phyloP scores from a whole-genome alignment of 2,113 vertebrate species.

The Grallaria varia region DNA sequence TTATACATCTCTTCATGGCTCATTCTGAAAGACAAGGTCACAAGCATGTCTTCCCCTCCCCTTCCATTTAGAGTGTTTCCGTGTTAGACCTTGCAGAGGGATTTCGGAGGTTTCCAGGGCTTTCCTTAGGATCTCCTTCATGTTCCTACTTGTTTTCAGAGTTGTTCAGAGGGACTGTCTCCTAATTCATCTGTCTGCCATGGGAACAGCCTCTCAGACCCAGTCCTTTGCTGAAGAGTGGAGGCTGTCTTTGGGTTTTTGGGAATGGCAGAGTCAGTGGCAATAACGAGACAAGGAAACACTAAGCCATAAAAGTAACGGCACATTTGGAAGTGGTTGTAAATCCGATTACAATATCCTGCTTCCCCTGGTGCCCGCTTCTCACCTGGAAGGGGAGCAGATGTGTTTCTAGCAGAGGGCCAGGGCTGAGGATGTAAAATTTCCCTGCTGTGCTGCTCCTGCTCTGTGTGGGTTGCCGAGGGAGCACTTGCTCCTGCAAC shows the following conservation, averaged over 20 bases:
- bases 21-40: background rate
- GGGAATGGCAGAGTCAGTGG: accelerated
- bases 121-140: background rate
- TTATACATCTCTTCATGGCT: background rate
- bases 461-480: background rate
- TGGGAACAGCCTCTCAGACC: background rate
- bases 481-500: background rate
- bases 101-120: background rate
- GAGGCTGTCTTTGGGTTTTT: accelerated
- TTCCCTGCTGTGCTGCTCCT: background rate
- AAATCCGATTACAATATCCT: background rate
- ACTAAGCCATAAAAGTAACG: background rate
- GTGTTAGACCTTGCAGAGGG: background rate
- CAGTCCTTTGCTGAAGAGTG: background rate
- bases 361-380: background rate
- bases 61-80: background rate
- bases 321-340: background rate
- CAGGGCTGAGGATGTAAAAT: background rate
- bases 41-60: background rate
- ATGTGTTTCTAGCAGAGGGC: background rate
- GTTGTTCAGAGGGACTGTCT: background rate
- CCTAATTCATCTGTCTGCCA: background rate
- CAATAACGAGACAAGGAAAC: background rate
- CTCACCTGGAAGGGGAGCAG: background rate
- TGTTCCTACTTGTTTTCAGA: background rate